These are phyloP conservation scores for Apistogramma diplotaenia DNA, from an alignment of 2,113 vertebrate species.

Conservation along the genomic window DNA sequence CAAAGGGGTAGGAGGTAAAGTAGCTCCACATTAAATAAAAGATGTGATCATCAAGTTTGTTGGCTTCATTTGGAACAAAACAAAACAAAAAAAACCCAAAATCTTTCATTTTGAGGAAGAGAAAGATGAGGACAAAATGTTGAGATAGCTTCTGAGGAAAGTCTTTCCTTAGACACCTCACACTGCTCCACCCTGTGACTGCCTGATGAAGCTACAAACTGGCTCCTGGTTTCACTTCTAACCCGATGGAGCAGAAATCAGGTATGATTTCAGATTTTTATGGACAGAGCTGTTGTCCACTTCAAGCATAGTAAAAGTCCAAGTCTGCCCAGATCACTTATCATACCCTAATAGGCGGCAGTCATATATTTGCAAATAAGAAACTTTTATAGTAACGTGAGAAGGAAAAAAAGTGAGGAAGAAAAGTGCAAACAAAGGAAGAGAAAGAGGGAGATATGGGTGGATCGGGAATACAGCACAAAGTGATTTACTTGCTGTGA, in stretches of 20 bases:
- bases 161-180: neutral
- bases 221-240: neutral
- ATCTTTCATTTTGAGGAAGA: no score
- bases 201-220: neutral
- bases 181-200: neutral
- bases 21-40: neutral
- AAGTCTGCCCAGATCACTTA: neutral
- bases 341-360: neutral
- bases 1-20: neutral
- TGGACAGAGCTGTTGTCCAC: neutral
- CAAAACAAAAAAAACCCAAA: neutral
- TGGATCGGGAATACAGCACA: neutral
- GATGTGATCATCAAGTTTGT: neutral
- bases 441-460: neutral
- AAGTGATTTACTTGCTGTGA: slow-evolving; percentile 27
- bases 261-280: neutral
- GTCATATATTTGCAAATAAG: neutral
- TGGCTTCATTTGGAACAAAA: neutral
- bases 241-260: neutral
- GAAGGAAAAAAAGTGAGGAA: neutral
- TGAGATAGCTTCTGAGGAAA: neutral
- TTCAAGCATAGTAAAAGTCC: neutral
- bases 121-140: neutral
- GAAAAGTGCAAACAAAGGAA: neutral
- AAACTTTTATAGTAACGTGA: neutral